A percentile compares a stretch with the other conserved stretches of the same genome.
phyloP scores from a whole-genome alignment of 2,797 vertebrate species.

The Sciaenops ocellatus region DNA sequence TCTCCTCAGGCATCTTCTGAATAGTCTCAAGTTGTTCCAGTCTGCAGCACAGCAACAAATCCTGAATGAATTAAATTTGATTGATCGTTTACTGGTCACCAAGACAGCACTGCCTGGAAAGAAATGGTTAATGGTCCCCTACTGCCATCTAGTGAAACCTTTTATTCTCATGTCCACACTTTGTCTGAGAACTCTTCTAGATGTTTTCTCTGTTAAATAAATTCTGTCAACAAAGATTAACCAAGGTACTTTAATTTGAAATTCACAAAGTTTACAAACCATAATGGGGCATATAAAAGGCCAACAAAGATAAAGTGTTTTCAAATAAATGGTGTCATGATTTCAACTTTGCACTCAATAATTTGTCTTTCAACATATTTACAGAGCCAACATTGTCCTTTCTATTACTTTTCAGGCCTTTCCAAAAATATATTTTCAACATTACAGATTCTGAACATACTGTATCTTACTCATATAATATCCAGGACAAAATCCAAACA shows the following conservation, averaged over 20 bases:
- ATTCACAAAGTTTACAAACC: slow-evolving; percentile 56
- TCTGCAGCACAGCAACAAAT: background rate
- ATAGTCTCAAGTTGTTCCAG: background rate
- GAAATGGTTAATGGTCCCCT: slow-evolving; percentile 13
- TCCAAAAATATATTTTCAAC: slow-evolving; percentile 50
- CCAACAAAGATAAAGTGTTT: slow-evolving; percentile 13
- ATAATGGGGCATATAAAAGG: slow-evolving; percentile 36
- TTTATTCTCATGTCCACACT: background rate
- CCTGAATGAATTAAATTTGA: background rate
- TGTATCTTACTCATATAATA: background rate
- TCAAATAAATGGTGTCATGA: slow-evolving; percentile 12
- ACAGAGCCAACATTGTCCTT: slow-evolving; percentile 32
- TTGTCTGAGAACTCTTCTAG: background rate
- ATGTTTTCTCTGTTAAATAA: background rate
- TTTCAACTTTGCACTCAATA: slow-evolving; percentile 16
- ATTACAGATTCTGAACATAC: slow-evolving; percentile 22
- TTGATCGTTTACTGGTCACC: background rate
- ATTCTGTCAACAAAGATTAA: slow-evolving; percentile 29
- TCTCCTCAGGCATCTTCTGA: background rate
- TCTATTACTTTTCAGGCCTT: slow-evolving; percentile 19
- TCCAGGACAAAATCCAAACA: slow-evolving; percentile 16
- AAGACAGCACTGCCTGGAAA: background rate
- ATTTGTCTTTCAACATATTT: slow-evolving; percentile 54
- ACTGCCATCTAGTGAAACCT: slow-evolving; percentile 71
- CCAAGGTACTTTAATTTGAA: slow-evolving; percentile 66